Evolutionary conservation across 2,113 vertebrate species (phyloP).

Genomic region (Gallinago paraguaiae): DNA sequence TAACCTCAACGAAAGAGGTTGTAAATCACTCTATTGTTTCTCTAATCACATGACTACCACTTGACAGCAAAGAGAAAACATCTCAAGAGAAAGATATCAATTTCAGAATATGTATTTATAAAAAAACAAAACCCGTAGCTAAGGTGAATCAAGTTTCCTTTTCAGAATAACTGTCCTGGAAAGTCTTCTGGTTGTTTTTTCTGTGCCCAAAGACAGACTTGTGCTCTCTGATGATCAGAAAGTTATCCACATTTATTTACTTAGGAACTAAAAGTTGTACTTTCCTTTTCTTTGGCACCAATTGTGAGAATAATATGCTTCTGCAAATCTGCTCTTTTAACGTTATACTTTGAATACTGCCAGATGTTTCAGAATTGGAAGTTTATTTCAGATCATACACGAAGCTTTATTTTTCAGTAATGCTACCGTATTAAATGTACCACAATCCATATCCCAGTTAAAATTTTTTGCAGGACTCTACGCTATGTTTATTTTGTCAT

Average conservation of each 20-base stretch:
- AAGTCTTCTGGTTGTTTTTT: background rate
- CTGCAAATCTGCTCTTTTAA: background rate
- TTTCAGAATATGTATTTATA: background rate
- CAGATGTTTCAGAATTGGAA: background rate
- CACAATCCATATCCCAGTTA: background rate
- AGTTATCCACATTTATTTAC: background rate
- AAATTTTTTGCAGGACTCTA: background rate
- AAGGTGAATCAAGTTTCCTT: background rate
- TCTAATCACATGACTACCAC: background rate
- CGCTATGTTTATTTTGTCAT: background rate
- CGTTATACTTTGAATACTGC: background rate
- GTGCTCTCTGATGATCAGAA: background rate
- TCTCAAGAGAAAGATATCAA: background rate
- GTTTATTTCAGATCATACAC: background rate
- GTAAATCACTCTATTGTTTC: conserved; percentile 2
- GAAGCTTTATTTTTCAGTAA: background rate
- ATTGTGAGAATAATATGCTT: background rate
- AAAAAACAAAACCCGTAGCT: background rate
- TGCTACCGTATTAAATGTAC: background rate
- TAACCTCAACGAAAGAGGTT: background rate
- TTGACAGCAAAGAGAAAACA: conserved; percentile 18
- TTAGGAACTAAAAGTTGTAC: background rate
- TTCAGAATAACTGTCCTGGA: background rate
- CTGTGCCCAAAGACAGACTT: background rate
- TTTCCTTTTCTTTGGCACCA: conserved; percentile 28